phyloP scores from a whole-genome alignment of 92 coral and sea anemone genomes.

The Nematostella vectensis region DNA sequence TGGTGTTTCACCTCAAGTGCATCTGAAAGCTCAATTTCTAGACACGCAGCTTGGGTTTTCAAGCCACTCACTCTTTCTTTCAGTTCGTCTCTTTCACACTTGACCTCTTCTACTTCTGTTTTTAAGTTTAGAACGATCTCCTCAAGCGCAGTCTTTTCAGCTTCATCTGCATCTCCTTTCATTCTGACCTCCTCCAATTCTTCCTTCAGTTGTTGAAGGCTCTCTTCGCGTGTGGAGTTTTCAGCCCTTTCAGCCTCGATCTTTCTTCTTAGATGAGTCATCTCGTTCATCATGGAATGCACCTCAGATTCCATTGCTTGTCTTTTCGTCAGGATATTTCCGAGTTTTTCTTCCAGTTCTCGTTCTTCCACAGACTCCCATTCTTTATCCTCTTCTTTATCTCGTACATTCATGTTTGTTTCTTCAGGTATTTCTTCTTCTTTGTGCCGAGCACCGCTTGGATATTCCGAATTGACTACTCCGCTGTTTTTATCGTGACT shows the following conservation, averaged over 20 bases:
- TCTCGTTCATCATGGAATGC: conserved; percentile 8
- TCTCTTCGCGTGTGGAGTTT: conserved; percentile 15
- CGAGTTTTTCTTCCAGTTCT: conserved; percentile 11
- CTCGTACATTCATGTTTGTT: background rate
- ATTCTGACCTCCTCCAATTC: too few relatives aligned
- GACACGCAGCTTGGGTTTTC: conserved; percentile 41
- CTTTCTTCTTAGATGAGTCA: conserved; percentile 9
- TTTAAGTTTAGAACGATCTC: too few relatives aligned
- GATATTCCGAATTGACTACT: too few relatives aligned
- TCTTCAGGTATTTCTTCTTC: background rate
- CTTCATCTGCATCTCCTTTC: background rate
- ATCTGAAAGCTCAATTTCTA: conserved; percentile 76
- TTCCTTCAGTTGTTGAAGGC: conserved; percentile 7
- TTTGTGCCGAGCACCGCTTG: too few relatives aligned
- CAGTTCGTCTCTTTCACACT: conserved; percentile 13
- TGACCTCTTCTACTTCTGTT: background rate
- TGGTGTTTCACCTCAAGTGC: conserved; percentile 52
- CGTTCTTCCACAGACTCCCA: conserved; percentile 21
- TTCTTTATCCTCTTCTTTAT: background rate
- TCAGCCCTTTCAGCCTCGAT: conserved; percentile 5
- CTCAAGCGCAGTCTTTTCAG: background rate
- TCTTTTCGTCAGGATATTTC: conserved; percentile 15
- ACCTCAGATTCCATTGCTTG: conserved; percentile 19
- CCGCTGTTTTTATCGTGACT: too few relatives aligned
- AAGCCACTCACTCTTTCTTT: conserved; percentile 10